These are phyloP conservation scores for Plagodis pulveraria DNA, from an alignment of 2,888 invertebrate species.

Conservation along the genomic window DNA sequence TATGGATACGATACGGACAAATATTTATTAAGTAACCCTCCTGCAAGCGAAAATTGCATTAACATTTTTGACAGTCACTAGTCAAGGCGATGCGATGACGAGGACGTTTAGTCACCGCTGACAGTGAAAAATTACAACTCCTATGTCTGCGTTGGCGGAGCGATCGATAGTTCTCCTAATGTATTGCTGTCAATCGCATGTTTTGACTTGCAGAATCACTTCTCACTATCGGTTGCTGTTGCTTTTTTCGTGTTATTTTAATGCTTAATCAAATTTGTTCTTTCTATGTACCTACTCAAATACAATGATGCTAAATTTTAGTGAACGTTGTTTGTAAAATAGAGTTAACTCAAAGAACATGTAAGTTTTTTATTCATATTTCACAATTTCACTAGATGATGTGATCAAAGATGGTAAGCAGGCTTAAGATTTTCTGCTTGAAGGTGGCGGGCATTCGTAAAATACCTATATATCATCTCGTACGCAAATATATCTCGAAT, in stretches of 20 bases:
- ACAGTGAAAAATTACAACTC: conserved; percentile 81
- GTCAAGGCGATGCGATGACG: conserved; percentile 68
- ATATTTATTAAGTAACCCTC: conserved; percentile 60
- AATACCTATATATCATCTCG: too few species aligned
- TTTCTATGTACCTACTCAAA: too few species aligned
- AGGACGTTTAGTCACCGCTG: conserved; percentile 74
- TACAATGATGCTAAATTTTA: too few species aligned
- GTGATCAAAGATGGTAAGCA: too few species aligned
- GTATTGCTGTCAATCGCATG: conserved; percentile 80
- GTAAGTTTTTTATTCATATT: too few species aligned
- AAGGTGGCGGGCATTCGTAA: too few species aligned
- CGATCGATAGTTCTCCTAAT: conserved; percentile 81
- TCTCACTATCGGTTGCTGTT: conserved; percentile 50
- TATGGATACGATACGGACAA: conserved; percentile 42
- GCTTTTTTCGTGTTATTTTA: conserved; percentile 49
- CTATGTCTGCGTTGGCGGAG: conserved; percentile 62
- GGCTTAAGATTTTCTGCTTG: too few species aligned
- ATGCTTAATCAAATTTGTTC: conserved; percentile 59
- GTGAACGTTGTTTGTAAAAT: too few species aligned
- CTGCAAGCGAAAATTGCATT: conserved; percentile 71
- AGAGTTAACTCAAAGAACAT: too few species aligned
- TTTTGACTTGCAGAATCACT: conserved; percentile 78
- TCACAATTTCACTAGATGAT: too few species aligned
- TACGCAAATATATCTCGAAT: too few species aligned
- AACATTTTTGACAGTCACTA: conserved; percentile 79